A percentile compares a stretch with the other conserved stretches of the same genome.
Evolutionary conservation across 2,113 vertebrate genomes (phyloP).

Genomic region (Pampusana beccarii): DNA sequence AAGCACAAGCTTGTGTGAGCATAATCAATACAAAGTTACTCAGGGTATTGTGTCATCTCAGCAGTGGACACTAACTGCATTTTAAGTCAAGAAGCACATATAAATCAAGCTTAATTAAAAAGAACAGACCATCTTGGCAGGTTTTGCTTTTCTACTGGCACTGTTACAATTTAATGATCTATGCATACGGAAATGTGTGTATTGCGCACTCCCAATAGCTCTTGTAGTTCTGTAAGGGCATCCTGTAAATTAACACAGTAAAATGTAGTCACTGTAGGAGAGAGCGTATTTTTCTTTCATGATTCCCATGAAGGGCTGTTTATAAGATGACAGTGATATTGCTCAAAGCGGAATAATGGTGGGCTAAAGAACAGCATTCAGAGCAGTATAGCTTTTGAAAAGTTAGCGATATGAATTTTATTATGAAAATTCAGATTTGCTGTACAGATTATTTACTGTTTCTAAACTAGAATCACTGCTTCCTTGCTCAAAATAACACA

Average conservation of each 20-base stretch:
- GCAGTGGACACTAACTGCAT: constrained; percentile 54
- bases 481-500: neutral
- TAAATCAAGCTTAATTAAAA: constrained; percentile 55
- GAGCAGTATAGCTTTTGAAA: constrained; percentile 21
- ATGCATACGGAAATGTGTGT: constrained; percentile 33
- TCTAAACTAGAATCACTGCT: neutral
- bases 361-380: neutral
- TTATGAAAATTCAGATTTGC: constrained; percentile 1
- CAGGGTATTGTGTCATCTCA: constrained; percentile 54
- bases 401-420: neutral
- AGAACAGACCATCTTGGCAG: constrained; percentile 29
- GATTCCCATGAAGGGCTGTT: neutral
- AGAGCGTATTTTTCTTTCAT: neutral
- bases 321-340: neutral
- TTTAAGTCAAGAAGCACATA: constrained; percentile 51
- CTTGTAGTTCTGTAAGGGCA: neutral
- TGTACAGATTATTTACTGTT: neutral
- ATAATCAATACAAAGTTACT: constrained; percentile 56
- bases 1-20: constrained; percentile 62
- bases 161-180: constrained; percentile 51
- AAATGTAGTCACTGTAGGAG: neutral
- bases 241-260: neutral
- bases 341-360: neutral
- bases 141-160: constrained; percentile 46
- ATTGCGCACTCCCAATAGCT: constrained; percentile 8